Conservation (phyloP, 2,113 vertebrate genomes). For the Oreotrochilus melanogaster region DNA sequence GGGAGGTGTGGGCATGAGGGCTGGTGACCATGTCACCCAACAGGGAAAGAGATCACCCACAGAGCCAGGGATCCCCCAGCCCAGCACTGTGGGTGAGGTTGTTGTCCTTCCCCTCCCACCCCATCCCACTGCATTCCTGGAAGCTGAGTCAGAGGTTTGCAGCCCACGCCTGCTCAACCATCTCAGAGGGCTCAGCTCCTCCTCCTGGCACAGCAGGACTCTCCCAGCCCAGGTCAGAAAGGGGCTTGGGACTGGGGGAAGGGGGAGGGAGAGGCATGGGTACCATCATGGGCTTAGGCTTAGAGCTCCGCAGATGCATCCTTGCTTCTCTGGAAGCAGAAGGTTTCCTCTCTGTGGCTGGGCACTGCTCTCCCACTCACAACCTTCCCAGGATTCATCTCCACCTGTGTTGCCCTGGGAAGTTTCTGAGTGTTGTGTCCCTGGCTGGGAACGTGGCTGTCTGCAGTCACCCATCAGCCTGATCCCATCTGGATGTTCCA, state of each 20-base stretch:
- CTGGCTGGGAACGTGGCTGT: not conserved
- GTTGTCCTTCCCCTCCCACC: not conserved
- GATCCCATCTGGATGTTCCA: not conserved
- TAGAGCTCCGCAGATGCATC: not conserved
- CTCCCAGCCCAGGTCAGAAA: not conserved
- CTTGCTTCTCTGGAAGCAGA: not conserved
- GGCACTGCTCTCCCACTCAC: not conserved
- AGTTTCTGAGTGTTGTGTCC: not conserved
- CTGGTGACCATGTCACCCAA: not conserved
- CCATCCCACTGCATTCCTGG: not conserved
- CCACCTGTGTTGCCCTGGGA: not conserved
- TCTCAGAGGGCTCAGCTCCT: not conserved
- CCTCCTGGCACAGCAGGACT: not conserved
- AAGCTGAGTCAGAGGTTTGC: not conserved
- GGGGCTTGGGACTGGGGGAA: not conserved
- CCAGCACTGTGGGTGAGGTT: fast-evolving
- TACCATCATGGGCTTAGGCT: not conserved
- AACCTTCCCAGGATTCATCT: not conserved
- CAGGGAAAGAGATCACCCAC: not conserved
- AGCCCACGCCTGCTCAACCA: not conserved
- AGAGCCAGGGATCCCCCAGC: not conserved
- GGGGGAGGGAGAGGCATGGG: not conserved
- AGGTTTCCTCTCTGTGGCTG: not conserved
- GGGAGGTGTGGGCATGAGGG: not conserved
- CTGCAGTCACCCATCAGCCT: too few relatives aligned